These are phyloP conservation scores for Notolepis coatsorum DNA, from an alignment of 2,797 vertebrate species.

Conservation along the genomic window DNA sequence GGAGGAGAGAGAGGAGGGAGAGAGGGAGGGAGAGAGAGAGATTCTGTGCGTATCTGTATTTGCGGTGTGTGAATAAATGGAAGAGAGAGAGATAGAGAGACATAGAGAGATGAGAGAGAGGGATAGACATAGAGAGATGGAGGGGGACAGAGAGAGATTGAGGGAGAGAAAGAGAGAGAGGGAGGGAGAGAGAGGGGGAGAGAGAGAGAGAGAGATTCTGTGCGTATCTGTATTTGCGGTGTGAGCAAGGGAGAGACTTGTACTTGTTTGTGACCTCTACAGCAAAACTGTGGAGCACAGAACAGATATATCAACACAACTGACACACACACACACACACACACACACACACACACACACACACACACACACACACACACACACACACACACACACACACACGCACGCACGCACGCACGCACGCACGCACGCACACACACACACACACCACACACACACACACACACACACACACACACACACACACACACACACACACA, in stretches of 20 bases:
- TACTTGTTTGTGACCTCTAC: slow-evolving; percentile 76
- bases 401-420: slow-evolving; percentile 18
- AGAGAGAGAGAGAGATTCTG: slow-evolving; percentile 9
- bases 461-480: slow-evolving; percentile 31
- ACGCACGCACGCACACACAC: slow-evolving; percentile 21
- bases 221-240: slow-evolving; percentile 60
- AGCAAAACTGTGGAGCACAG: slow-evolving; percentile 69
- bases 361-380: slow-evolving; percentile 45
- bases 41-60: too few species aligned
- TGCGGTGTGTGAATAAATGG: too few species aligned
- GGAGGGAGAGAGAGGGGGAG: slow-evolving; percentile 19
- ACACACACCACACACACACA: slow-evolving; percentile 25
- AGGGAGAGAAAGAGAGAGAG: slow-evolving; percentile 30
- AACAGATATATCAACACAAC: slow-evolving; percentile 75
- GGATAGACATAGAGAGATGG: too few species aligned
- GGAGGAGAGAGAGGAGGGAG: background rate
- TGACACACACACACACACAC: slow-evolving; percentile 64
- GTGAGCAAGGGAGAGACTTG: slow-evolving; percentile 60
- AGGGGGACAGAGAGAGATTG: too few species aligned
- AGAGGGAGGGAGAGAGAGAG: too few species aligned
- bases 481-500: slow-evolving; percentile 27
- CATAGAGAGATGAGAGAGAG: too few species aligned
- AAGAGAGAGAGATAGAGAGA: too few species aligned
- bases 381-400: slow-evolving; percentile 53
- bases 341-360: slow-evolving; percentile 53